Base-by-base conservation (phyloP, 2,888 invertebrate species). In the Stictocephala bisonia region DNA sequence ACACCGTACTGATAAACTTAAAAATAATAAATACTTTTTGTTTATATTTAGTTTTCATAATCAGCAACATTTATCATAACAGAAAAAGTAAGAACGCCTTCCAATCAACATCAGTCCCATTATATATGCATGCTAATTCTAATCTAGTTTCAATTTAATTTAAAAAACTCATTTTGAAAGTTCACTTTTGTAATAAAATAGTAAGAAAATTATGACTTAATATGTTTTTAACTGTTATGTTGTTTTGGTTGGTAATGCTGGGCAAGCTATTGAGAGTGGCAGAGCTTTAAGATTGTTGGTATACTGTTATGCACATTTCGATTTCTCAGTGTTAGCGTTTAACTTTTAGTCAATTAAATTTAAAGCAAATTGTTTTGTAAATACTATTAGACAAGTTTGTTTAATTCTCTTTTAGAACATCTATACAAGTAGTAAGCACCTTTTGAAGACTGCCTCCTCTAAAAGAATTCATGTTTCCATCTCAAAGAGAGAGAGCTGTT, bases 321-420 rank as follows among this genome's bases (percentile, higher is more conserved):
- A 68, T 68, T 68, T 68, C 67, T 68, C 50, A 31, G 67, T 68
- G 67, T 68, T 68, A 68, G 67, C 22, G 15, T 26, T 44, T 68
- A 68, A 68, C 67, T 48, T 68, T 68, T 68, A 68, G 67, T 68
- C 67, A 68, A 68, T 68, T 68, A 68, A 68, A 68, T 68, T 68
- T 48, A n/a, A 67, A 44, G 26, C 24, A 41, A 66, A 4, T 50
- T 44, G 29, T 68, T 68, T 44, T 68, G 67, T 68, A 68, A 13
- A 68, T 68, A 68, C 50, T 44, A 35, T 41, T 66, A 9, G 18
- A 66, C 20, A 26, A 51, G 20, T 26, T 51, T 51, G 24, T n/a
- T 51, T 66, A 41, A 26, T 66, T 40, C 44, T 40, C 66, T 26
- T 66, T 66, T 7, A 11, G 7, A 15, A 48, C 20, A 22, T 22